Evolutionary conservation across 2,888 invertebrate genomes (phyloP).

Genomic region (Gerris lacustris): DNA sequence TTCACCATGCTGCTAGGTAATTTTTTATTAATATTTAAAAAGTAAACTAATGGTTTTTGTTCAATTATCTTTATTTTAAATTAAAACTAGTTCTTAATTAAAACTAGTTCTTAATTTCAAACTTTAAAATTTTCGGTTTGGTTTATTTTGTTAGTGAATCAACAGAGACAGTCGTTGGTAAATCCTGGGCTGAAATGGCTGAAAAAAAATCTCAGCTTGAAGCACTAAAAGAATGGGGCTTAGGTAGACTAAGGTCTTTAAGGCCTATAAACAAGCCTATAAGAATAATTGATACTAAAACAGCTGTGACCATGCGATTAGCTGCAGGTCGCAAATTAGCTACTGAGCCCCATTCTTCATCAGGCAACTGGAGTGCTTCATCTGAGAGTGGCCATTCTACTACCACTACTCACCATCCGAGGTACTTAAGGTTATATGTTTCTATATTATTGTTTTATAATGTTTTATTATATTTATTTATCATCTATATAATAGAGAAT

Average conservation of each 20-base stretch:
- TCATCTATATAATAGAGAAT: no score
- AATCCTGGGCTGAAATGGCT: constrained; percentile 25
- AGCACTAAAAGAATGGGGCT: constrained; percentile 73
- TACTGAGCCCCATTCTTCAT: constrained; percentile 66
- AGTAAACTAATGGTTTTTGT: constrained; percentile 16
- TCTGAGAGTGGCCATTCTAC: constrained; percentile 69
- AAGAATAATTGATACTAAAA: constrained; percentile 11
- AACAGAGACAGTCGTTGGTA: constrained; percentile 45
- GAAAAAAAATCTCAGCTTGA: constrained; percentile 58
- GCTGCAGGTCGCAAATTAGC: constrained; percentile 41
- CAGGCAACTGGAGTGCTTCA: constrained; percentile 91
- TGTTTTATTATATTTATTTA: not conserved
- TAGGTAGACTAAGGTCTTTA: constrained; percentile 61
- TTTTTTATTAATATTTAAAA: constrained; percentile 36
- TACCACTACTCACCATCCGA: constrained; percentile 56
- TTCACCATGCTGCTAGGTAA: constrained; percentile 74
- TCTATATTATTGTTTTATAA: not conserved
- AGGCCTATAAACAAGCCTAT: constrained; percentile 38
- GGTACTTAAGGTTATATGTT: constrained; percentile 39
- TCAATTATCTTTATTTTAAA: not conserved
- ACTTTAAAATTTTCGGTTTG: no score
- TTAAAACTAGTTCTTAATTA: no score
- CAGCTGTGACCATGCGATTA: constrained; percentile 59
- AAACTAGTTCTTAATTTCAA: no score
- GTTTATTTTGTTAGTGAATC: constrained; percentile 26